Conservation (phyloP, 2,797 vertebrate species). For the Melanotaenia maccullochi region DNA sequence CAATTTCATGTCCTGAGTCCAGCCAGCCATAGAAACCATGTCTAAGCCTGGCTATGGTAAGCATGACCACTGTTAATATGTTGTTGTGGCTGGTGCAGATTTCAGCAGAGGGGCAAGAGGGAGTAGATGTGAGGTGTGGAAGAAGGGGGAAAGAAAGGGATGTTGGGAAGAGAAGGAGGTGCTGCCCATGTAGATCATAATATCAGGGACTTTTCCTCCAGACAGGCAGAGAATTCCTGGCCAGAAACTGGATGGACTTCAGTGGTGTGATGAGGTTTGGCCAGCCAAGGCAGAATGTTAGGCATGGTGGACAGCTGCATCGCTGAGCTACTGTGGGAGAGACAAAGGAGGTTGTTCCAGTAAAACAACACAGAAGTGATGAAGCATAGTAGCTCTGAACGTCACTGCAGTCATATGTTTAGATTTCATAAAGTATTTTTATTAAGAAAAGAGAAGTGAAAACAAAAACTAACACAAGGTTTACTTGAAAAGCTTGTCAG, state of each 20-base stretch:
- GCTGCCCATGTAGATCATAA: conserved; percentile 61
- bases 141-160: conserved; percentile 17
- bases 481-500: conserved; percentile 38
- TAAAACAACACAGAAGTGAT: conserved; percentile 38
- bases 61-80: conserved; percentile 52
- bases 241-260: conserved; percentile 78
- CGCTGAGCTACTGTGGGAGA: conserved; percentile 64
- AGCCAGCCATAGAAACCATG: conserved; percentile 41
- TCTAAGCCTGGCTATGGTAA: conserved; percentile 42
- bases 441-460: conserved; percentile 60
- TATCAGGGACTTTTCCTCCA: conserved; percentile 74
- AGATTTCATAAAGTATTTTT: conserved; percentile 20
- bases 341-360: conserved; percentile 17
- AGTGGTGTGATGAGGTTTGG: conserved; percentile 77
- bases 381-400: not conserved
- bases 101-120: conserved; percentile 19
- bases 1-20: conserved; percentile 54
- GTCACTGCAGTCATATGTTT: conserved; percentile 27
- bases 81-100: conserved; percentile 45
- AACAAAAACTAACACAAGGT: conserved; percentile 19
- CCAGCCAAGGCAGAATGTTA: conserved; percentile 78
- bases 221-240: conserved; percentile 74
- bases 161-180: conserved; percentile 5
- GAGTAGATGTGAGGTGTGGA: conserved; percentile 18
- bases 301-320: conserved; percentile 81